Evolutionary conservation across 53 echinoderm and acorn worm genomes (phyloP), one percentile per base, ranked within the genome.

Genomic region (Astropecten irregularis): DNA sequence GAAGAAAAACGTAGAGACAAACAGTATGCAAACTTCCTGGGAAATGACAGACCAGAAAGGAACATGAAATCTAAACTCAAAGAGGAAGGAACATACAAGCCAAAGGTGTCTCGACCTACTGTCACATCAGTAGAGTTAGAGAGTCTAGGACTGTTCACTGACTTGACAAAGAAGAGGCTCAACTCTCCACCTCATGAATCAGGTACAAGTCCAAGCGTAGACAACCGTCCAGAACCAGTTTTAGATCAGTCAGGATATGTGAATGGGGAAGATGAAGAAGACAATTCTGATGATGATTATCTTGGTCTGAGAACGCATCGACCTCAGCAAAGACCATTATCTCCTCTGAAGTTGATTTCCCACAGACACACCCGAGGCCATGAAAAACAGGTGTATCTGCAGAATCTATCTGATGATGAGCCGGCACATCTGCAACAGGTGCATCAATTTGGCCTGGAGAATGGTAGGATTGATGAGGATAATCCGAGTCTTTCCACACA

Each of bases 231-330:
- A 18, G 0, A 36, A 11, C 23, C 22, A 26, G 46, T n/a, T 40
- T 5, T 29, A 7, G 49, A 57, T 40, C 32, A 42, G 9, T 21
- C 49, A 32, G 47, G 10, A 4, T 23, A 42, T 27, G 13, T 31
- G 27, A 22, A 87, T 6, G 40, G 23, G 10, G 40, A 8, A 9
- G 22, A 20, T 59, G 85, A 61, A 23, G 29, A 1, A 50, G 54
- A 39, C 1, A 47, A 14, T 39, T 26, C 36, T 29, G 85, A 46
- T 18, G 71, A 84, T 19, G 71, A 84, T 22, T 40, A 86, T 39
- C 26, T 79, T 28, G 69, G 89, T 7, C 77, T 93, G 22, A 82
- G 83, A 22, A 95, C 95, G 1, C 93, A 93, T 54, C 72, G 96
- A 46, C 93, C 96, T 9, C 60, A 59, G 29, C 68, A 86, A 1